Conservation (phyloP, 1,140 invertebrate genomes). For the Zophobas atratus region DNA sequence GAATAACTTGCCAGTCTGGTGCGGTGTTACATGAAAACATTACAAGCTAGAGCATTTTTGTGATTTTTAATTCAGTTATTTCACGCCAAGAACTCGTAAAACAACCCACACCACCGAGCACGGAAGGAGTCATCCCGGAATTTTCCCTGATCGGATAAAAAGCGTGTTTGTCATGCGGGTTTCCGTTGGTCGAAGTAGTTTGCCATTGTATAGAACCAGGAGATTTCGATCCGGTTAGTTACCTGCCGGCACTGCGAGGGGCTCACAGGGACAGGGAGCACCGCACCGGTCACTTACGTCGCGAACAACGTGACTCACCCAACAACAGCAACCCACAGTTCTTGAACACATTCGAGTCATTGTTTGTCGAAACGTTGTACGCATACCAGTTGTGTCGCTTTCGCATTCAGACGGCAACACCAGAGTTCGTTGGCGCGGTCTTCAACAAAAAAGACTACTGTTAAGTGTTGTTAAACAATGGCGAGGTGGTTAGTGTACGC, state of each 20-base stretch:
- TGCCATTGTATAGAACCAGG: conserved; percentile 1
- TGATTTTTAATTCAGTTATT: no score
- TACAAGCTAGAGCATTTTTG: no score
- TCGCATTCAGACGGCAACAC: neutral
- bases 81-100: no score
- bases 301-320: conserved; percentile 34
- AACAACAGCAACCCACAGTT: conserved; percentile 19
- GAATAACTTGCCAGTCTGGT: no score
- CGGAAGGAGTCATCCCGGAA: conserved; percentile 4
- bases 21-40: no score
- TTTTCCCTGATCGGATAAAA: conserved; percentile 1
- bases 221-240: conserved; percentile 39
- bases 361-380: conserved; percentile 17
- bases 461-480: conserved; percentile 13
- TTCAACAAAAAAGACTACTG: neutral
- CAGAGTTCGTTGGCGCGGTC: neutral
- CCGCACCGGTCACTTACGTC: neutral
- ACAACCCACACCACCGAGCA: no score
- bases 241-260: conserved; percentile 31
- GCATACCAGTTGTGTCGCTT: conserved; percentile 17
- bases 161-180: conserved; percentile 32
- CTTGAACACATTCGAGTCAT: conserved; percentile 21
- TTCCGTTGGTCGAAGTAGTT: conserved; percentile 32
- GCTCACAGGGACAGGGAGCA: neutral
- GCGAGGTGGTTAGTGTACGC: conserved; percentile 28